A percentile compares a stretch with the other conserved stretches of the same genome.
phyloP scores from a whole-genome alignment of 37 sponge, comb jelly and placozoan genomes.

The Tethya wilhelma region DNA sequence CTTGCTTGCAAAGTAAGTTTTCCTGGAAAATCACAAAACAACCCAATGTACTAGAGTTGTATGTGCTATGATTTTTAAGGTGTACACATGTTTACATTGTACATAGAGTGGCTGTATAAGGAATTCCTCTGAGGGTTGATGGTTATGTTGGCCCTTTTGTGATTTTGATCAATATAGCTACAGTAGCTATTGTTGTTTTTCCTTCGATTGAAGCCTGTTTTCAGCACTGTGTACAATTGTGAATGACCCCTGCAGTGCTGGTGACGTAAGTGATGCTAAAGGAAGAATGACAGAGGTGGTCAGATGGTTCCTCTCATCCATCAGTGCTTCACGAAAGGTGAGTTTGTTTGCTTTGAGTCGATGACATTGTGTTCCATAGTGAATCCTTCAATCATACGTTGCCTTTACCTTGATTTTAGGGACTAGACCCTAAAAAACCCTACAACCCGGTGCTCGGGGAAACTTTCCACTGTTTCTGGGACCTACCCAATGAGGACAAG shows the following conservation, averaged over 20 bases:
- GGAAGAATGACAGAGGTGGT: conserved; percentile 57
- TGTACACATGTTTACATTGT: too few species aligned
- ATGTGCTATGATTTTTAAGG: too few species aligned
- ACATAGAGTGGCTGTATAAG: too few species aligned
- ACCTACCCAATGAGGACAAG: conserved; percentile 40
- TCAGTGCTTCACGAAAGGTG: conserved; percentile 59
- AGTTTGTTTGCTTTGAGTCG: background rate
- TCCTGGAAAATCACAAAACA: background rate
- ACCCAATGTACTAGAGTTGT: too few species aligned
- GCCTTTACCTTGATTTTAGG: conserved; percentile 19
- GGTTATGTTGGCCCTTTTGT: too few species aligned
- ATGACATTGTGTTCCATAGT: background rate
- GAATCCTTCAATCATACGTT: background rate
- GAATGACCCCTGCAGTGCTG: conserved; percentile 34
- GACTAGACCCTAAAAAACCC: conserved; percentile 73
- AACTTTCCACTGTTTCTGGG: conserved; percentile 72
- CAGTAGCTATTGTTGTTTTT: too few species aligned
- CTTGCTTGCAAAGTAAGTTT: conserved; percentile 47
- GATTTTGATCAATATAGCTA: too few species aligned
- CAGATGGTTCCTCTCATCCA: conserved; percentile 65
- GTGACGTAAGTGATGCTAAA: conserved; percentile 41
- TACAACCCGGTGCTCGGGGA: conserved; percentile 90
- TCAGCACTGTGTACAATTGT: too few species aligned
- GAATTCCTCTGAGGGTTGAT: too few species aligned
- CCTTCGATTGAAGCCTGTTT: too few species aligned